Evolutionary conservation across 2,888 invertebrate species (phyloP), one percentile per base, ranked within the genome.

Genomic region (Actias luna): DNA sequence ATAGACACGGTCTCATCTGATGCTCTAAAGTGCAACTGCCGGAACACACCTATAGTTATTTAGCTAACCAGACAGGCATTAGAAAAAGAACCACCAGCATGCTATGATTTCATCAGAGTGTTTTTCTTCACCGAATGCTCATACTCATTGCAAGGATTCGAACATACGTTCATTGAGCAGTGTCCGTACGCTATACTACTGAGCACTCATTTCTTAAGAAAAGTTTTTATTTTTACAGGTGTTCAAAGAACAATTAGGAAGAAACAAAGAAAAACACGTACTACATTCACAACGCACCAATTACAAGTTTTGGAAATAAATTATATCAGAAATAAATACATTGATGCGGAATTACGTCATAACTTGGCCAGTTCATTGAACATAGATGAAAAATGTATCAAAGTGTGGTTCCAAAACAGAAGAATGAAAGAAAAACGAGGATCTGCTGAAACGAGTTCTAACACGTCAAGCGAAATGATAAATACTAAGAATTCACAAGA

Each of bases 361-460:
- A 93, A 95, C 69, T 90, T 97, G 78, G 95, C 97, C 0, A 82
- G 93, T 0, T 71, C 83, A 1, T 85, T 97, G 0, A 92, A 92
- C 58, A 89, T 97, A 2, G 93, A 93, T 1, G 96, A 97, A 71
- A 93, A 95, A 62, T 95, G 95, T 78, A 94, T 97, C 63, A 97
- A 97, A 82, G 94, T 97, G 42, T 97, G 97, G 97, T 97, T 97
- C 79, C 97, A 97, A 78, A 97, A 97, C 77, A 91, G 96, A 29
- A 89, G 97, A 29, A 97, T 97, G 96, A 95, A 95, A 67, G 91
- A 90, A 70, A 96, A 95, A 76, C 95, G 93, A 72, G 94, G 94
- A 68, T 83, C 74, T 0, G 82, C 80, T 0, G 87, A 85, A 64
- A 83, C 82, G 2, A 80, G 80, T 63, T 64, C 67, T 31, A 84